phyloP scores from a whole-genome alignment of 2,797 vertebrate genomes.

The Bovichtus diacanthus region DNA sequence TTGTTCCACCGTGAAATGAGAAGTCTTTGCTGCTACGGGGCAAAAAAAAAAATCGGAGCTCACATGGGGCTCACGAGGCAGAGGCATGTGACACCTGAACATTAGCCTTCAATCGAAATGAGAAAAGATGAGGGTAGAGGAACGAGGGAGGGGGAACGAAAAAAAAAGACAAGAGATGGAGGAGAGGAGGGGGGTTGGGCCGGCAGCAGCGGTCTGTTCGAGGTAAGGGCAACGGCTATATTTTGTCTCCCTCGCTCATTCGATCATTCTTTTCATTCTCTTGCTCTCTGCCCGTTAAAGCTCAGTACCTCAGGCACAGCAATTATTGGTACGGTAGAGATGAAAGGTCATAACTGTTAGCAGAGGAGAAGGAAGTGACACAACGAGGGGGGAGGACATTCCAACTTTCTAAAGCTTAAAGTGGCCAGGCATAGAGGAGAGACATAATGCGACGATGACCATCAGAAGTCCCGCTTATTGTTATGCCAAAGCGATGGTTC shows the following conservation, averaged over 20 bases:
- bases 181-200: background rate
- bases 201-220: conserved; percentile 28
- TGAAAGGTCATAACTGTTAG: conserved; percentile 80
- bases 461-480: conserved; percentile 40
- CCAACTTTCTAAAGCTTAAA: conserved; percentile 47
- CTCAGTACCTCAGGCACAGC: conserved; percentile 68
- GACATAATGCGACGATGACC: conserved; percentile 35
- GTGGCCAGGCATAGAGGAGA: conserved; percentile 11
- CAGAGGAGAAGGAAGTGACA: conserved; percentile 60
- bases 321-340: conserved; percentile 75
- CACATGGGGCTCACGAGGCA: conserved; percentile 55
- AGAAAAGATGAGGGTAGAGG: conserved; percentile 63
- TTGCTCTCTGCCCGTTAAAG: conserved; percentile 49
- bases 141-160: background rate
- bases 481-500: background rate
- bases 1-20: conserved; percentile 68
- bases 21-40: conserved; percentile 53
- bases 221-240: conserved; percentile 65
- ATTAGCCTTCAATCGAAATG: conserved; percentile 73
- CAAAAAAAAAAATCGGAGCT: conserved; percentile 47
- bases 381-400: conserved; percentile 53
- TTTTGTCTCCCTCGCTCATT: conserved; percentile 62
- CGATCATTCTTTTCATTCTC: conserved; percentile 60
- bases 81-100: conserved; percentile 58
- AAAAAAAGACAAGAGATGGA: conserved; percentile 11